Conservation (phyloP, 2,888 invertebrate genomes). For the Amphipyra tragopoginis region DNA sequence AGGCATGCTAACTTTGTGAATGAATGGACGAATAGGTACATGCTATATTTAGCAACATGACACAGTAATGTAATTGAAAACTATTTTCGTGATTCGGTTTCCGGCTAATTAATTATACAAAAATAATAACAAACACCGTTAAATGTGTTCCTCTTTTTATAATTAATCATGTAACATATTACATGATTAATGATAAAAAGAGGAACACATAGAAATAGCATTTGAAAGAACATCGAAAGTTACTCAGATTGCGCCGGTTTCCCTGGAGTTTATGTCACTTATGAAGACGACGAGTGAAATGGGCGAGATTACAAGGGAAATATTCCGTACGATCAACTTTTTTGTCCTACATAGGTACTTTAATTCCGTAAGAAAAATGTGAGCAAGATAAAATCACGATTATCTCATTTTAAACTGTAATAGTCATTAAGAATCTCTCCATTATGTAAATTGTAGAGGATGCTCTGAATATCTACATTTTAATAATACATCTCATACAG, state of each 20-base stretch:
- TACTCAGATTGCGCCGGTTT: slow-evolving; percentile 10
- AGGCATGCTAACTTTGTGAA: slow-evolving; percentile 63
- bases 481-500: neutral
- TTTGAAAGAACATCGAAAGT: slow-evolving; percentile 12
- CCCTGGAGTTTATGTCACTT: slow-evolving; percentile 31
- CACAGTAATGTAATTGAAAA: slow-evolving; percentile 54
- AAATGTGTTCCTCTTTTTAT: no score
- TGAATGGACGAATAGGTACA: slow-evolving; percentile 41
- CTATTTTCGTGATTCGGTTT: slow-evolving; percentile 26
- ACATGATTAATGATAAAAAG: neutral
- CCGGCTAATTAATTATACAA: slow-evolving; percentile 8
- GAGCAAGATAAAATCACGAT: slow-evolving; percentile 11
- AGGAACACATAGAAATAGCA: neutral
- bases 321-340: slow-evolving; percentile 13
- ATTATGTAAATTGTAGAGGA: no score
- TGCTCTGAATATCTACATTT: neutral
- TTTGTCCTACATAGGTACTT: slow-evolving; percentile 5
- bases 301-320: slow-evolving; percentile 14
- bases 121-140: slow-evolving; percentile 13
- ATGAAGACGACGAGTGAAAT: slow-evolving; percentile 39
- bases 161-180: no score
- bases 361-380: slow-evolving; percentile 27
- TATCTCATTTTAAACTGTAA: neutral
- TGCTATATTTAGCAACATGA: slow-evolving; percentile 48
- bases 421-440: no score